These are phyloP conservation scores for Drosophila rufa DNA, from an alignment of 1,140 invertebrate genomes.

Conservation along the genomic window DNA sequence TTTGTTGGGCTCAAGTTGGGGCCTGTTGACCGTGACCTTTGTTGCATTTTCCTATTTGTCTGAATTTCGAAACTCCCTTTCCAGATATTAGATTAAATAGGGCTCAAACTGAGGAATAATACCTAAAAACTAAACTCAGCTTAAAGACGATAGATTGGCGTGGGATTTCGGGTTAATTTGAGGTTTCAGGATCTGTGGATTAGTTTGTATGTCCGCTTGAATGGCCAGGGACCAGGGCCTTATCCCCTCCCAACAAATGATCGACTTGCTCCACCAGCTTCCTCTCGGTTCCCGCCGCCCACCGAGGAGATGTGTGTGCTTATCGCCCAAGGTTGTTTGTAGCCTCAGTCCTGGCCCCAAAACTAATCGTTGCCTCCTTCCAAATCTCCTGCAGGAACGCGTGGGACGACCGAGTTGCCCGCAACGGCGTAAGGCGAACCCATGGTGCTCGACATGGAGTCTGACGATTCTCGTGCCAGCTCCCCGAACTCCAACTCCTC, in stretches of 20 bases:
- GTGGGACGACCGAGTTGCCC: constrained; percentile 10
- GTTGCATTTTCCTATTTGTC: neutral
- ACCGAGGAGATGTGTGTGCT: neutral
- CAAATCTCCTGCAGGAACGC: constrained; percentile 59
- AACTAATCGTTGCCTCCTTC: constrained; percentile 1
- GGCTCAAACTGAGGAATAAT: neutral
- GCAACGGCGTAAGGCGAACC: constrained; percentile 18
- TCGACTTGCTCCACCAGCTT: constrained; percentile 10
- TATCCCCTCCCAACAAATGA: constrained; percentile 16
- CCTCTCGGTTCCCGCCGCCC: constrained; percentile 2
- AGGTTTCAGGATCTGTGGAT: no score
- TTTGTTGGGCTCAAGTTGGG: constrained; percentile 19
- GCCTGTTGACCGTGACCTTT: constrained; percentile 16
- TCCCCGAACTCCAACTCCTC: constrained; percentile 55
- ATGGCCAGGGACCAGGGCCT: no score
- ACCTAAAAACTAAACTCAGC: no score
- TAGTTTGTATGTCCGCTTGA: no score
- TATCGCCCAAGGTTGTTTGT: constrained; percentile 19
- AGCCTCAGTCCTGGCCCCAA: neutral
- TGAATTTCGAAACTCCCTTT: neutral
- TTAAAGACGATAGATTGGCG: no score
- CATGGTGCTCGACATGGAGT: constrained; percentile 74
- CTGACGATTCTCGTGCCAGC: constrained; percentile 69
- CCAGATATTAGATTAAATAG: neutral
- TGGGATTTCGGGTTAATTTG: no score